These are phyloP conservation scores for Craseonycteris thonglongyai DNA, from an alignment of 2,113 vertebrate species.

Conservation along the genomic window DNA sequence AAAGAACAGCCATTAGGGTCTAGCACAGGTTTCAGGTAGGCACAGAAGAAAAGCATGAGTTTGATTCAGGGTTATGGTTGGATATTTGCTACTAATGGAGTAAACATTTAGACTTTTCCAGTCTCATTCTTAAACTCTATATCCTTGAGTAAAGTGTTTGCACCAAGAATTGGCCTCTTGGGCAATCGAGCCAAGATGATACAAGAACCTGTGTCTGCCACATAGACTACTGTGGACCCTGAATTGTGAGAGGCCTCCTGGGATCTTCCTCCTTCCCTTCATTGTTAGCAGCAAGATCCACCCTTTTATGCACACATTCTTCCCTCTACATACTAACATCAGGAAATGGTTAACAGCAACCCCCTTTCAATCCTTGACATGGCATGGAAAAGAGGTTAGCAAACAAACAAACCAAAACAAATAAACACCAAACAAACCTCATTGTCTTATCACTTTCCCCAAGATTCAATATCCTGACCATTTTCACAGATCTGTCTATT, in stretches of 20 bases:
- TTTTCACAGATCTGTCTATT: not conserved
- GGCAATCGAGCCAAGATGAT: no score
- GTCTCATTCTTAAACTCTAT: not conserved
- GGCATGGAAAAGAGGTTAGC: not conserved
- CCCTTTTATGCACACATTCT: accelerated
- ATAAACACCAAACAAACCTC: not conserved
- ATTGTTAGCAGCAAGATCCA: not conserved
- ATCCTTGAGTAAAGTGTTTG: not conserved
- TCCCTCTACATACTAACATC: not conserved
- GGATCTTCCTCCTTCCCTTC: not conserved
- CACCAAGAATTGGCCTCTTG: not conserved
- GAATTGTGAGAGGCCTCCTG: not conserved
- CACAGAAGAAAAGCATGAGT: not conserved
- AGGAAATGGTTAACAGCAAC: not conserved
- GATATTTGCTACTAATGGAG: not conserved
- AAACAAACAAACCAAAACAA: not conserved
- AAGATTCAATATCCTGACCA: not conserved
- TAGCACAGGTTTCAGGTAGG: not conserved
- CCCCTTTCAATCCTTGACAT: not conserved
- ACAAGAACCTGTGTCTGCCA: not conserved
- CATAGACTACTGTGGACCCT: not conserved
- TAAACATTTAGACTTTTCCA: not conserved
- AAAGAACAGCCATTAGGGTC: not conserved
- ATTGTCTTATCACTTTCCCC: not conserved
- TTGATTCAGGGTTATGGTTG: not conserved